phyloP scores from a whole-genome alignment of 1,140 invertebrate genomes.

The Ostrea edulis region DNA sequence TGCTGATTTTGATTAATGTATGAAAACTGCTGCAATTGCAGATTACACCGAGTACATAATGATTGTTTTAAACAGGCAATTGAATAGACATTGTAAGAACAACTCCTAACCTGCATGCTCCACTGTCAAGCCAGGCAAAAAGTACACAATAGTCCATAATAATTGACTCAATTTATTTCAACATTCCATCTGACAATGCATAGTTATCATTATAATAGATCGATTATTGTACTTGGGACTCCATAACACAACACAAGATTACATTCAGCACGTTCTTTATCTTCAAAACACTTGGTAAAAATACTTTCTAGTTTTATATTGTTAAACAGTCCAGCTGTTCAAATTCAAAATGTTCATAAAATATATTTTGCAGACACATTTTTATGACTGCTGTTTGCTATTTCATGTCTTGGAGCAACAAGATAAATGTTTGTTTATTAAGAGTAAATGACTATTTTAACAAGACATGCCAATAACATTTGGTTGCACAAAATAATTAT shows the following conservation, averaged over 20 bases:
- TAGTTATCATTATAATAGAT: not conserved
- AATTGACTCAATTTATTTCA: not conserved
- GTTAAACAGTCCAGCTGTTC: constrained; percentile 17
- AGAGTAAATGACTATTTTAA: no score
- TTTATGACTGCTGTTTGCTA: not conserved
- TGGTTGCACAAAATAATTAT: no score
- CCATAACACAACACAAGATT: not conserved
- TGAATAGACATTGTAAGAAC: no score
- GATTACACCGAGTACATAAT: no score
- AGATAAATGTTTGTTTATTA: no score
- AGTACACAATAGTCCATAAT: not conserved
- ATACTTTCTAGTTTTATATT: not conserved
- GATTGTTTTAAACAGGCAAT: no score
- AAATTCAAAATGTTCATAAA: not conserved
- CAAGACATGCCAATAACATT: no score
- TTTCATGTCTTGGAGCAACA: no score
- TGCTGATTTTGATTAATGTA: no score
- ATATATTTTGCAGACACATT: not conserved
- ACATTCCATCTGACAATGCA: constrained; percentile 21
- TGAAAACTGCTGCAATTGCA: no score
- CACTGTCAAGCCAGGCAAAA: no score
- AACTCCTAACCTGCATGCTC: no score
- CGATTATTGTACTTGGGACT: not conserved
- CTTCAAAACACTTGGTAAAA: constrained; percentile 1
- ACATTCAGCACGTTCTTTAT: not conserved